Evolutionary conservation across 2,888 invertebrate species (phyloP).

Genomic region (Caenorhabditis panamensis): DNA sequence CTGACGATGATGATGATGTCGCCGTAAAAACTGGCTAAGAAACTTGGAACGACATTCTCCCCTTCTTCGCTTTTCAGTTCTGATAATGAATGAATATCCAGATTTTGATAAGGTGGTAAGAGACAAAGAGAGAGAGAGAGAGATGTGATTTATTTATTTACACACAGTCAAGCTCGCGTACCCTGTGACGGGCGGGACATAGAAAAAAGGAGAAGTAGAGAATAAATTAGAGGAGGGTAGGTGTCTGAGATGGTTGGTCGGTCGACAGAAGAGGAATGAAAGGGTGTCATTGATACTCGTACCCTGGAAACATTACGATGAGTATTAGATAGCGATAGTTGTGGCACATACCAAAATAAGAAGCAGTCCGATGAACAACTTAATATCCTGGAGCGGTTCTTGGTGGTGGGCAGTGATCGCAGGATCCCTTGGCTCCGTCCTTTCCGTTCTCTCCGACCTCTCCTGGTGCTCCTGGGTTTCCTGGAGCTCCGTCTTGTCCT

Average conservation of each 20-base stretch:
- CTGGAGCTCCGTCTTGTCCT: conserved; percentile 70
- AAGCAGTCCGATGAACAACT: conserved; percentile 10
- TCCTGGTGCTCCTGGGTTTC: conserved; percentile 72
- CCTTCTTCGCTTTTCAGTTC: conserved; percentile 45
- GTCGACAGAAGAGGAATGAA: conserved; percentile 32
- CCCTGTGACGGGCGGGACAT: conserved; percentile 30
- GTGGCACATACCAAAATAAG: conserved; percentile 2
- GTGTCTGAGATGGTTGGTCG: conserved; percentile 52
- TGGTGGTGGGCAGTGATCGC: conserved; percentile 77
- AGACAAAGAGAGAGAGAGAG: conserved; percentile 41
- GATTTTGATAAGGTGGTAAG: conserved; percentile 39
- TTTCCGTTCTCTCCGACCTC: conserved; percentile 70
- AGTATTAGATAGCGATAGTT: neutral
- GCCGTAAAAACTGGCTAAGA: conserved; percentile 50
- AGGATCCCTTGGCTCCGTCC: conserved; percentile 70
- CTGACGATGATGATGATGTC: no score
- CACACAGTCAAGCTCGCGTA: conserved; percentile 55
- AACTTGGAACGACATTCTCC: conserved; percentile 55
- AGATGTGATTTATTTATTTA: conserved; percentile 50
- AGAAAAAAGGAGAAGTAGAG: conserved; percentile 14
- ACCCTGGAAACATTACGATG: conserved; percentile 37
- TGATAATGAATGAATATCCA: no score
- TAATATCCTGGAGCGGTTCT: conserved; percentile 78
- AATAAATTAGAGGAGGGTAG: conserved; percentile 40
- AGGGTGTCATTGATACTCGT: conserved; percentile 58